Conservation (phyloP, 2,113 vertebrate species). For the Tragelaphus imberbis region DNA sequence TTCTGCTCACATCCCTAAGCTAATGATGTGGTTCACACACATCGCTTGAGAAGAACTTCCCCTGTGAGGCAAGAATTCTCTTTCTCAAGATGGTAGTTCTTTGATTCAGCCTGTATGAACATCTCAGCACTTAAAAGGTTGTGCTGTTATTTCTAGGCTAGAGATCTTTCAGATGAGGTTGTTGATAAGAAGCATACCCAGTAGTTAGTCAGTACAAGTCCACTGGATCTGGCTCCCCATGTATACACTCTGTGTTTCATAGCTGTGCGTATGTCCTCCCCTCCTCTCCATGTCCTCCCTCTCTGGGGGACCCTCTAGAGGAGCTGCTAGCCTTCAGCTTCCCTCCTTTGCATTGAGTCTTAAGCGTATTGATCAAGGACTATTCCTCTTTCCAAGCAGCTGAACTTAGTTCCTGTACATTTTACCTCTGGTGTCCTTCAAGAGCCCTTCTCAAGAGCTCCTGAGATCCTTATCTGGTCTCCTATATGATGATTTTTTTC, state of each 20-base stretch:
- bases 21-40: background rate
- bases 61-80: background rate
- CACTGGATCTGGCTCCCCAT: background rate
- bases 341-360: background rate
- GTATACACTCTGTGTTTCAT: accelerated
- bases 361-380: background rate
- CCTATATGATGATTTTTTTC: background rate
- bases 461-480: background rate
- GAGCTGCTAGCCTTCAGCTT: background rate
- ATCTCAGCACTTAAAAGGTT: background rate
- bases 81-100: background rate
- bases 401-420: background rate
- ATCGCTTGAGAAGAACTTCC: background rate
- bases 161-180: background rate
- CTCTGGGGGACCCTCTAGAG: background rate
- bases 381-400: background rate
- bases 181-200: background rate
- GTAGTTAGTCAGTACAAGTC: background rate
- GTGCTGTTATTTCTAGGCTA: background rate
- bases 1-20: background rate
- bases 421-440: background rate
- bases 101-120: background rate
- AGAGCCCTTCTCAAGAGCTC: background rate
- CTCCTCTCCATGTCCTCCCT: background rate
- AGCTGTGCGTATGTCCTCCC: background rate